These are phyloP conservation scores for Phalloptychus januarius DNA, from an alignment of 2,797 vertebrate species.

Conservation along the genomic window DNA sequence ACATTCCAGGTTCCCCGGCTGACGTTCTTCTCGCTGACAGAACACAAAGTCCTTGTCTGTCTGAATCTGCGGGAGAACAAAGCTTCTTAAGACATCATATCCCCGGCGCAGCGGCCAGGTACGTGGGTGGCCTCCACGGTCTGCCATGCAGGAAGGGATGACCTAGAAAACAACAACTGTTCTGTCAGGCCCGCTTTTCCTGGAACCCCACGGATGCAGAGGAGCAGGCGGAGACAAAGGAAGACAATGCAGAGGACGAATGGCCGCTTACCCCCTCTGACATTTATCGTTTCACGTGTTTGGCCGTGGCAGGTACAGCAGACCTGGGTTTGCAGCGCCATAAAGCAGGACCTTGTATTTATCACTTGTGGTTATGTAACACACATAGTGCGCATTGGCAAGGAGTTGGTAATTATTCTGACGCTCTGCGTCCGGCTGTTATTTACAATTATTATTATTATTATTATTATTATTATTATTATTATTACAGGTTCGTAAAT, in stretches of 20 bases:
- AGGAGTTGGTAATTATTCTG: too few relatives aligned
- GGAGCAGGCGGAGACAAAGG: conserved; percentile 15
- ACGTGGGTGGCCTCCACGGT: conserved; percentile 65
- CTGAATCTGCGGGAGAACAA: conserved; percentile 59
- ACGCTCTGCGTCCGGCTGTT: too few relatives aligned
- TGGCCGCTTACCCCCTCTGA: conserved; percentile 41
- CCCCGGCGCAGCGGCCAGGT: conserved; percentile 49
- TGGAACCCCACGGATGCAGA: conserved; percentile 14
- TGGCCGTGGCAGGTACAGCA: not conserved
- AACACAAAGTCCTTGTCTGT: conserved; percentile 66
- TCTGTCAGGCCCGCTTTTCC: conserved; percentile 53
- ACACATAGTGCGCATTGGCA: too few relatives aligned
- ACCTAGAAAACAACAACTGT: conserved; percentile 63
- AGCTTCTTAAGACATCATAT: conserved; percentile 53
- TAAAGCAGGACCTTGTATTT: not conserved
- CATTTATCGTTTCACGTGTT: conserved; percentile 37
- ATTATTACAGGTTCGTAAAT: too few relatives aligned
- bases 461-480: too few relatives aligned
- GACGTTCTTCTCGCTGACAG: conserved; percentile 59
- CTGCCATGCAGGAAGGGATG: conserved; percentile 59
- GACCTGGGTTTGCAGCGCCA: not conserved
- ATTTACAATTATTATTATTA: too few relatives aligned
- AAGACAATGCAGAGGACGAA: conserved; percentile 12
- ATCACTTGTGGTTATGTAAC: not conserved
- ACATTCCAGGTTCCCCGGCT: conserved; percentile 52